Evolutionary conservation across 2,888 invertebrate genomes (phyloP), one percentile per base, ranked within the genome.

Genomic region (Seira ritae): DNA sequence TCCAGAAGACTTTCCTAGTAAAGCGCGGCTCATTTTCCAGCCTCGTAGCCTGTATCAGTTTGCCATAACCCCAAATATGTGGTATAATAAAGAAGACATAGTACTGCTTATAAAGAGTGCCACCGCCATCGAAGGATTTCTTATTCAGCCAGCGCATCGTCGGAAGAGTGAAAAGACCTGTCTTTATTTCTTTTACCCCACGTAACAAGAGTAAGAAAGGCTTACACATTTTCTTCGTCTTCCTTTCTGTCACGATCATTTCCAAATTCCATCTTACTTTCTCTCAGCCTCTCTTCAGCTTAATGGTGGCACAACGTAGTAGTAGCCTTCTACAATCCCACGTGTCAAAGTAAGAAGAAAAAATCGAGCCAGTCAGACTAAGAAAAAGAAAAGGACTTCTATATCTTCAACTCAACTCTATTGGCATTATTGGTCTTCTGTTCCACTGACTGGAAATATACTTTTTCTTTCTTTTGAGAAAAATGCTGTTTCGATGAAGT

Each of bases 201-300:
- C 20, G 8, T 73, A 69, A 60, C 62, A 73, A 80, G 74, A 68
- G 62, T 20, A 62, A 62, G 23, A 73, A 73, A 62, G 65, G 65
- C 73, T 73, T 65, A 72, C 78, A 66, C 62, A 66, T 55, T 31
- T 20, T 67, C 19, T 15, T 10, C 15, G 68, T 68, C 66, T 66
- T 62, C 72, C 65, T 67, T 70, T 72, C 79, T 79, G 79, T 79
- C 79, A 79, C 79, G 79, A 79, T 79, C 72, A 46, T 66, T 72
- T 79, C 72, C 23, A 66, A 79, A 79, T 67, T 72, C 79, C 67
- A 79, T 79, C 79, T 79, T 79, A 67, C 72, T 79, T 55, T 23
- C 67, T 66, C 66, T 4, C 60, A 10, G 17, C 60, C n/a, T n/a
- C 22, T 72, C 60, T 60, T 77, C 46, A 66, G 79, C 79, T 79